Conservation (phyloP, 1,140 invertebrate species). For the Panonychus citri region DNA sequence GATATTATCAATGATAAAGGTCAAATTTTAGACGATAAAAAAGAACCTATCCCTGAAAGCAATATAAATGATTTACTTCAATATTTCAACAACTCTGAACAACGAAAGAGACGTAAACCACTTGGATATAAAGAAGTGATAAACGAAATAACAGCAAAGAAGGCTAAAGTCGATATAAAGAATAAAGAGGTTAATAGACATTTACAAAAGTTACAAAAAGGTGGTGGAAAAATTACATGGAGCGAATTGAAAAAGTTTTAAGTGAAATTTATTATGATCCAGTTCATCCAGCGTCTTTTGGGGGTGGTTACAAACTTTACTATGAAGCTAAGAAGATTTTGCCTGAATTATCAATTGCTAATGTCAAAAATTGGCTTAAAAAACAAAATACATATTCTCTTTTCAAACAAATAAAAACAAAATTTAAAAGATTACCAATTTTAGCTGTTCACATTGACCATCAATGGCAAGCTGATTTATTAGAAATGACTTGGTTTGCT, state of each 20-base stretch:
- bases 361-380: not conserved
- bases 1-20: too few relatives aligned
- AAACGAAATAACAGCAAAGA: not conserved
- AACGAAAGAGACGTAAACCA: not conserved
- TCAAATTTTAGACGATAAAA: too few relatives aligned
- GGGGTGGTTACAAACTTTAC: not conserved
- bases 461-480: too few relatives aligned
- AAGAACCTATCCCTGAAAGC: too few relatives aligned
- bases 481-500: not conserved
- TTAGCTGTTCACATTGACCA: not conserved
- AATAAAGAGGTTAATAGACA: not conserved
- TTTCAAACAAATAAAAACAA: not conserved
- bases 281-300: not conserved
- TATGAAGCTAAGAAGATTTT: not conserved
- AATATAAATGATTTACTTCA: too few relatives aligned
- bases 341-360: not conserved
- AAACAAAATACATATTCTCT: not conserved
- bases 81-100: too few relatives aligned
- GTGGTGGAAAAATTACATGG: not conserved
- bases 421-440: not conserved
- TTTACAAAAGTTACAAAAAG: not conserved
- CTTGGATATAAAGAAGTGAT: not conserved
- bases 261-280: too few relatives aligned
- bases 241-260: not conserved
- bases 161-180: not conserved